These are phyloP conservation scores for Mesembrinibis cayennensis DNA, from an alignment of 2,113 vertebrate species.

Conservation along the genomic window DNA sequence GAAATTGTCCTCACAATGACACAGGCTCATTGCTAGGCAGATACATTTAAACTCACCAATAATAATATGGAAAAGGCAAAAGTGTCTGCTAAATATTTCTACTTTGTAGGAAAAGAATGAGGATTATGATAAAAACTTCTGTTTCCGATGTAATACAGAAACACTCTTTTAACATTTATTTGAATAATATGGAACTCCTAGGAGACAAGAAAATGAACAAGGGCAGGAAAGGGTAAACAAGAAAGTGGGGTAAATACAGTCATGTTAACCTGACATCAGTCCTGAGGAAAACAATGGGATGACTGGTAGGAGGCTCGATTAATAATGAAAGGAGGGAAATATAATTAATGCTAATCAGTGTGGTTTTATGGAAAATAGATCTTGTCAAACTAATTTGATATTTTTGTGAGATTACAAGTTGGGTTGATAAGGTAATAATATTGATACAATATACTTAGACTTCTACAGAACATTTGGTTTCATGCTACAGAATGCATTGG, in stretches of 20 bases:
- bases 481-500: background rate
- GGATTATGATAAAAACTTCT: background rate
- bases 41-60: background rate
- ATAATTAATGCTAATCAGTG: conserved; percentile 62
- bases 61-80: background rate
- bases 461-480: conserved; percentile 19
- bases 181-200: background rate
- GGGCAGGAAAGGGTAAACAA: conserved; percentile 36
- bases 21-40: background rate
- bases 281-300: conserved; percentile 45
- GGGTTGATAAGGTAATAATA: conserved; percentile 44
- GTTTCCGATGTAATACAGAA: background rate
- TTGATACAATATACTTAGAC: conserved; percentile 25
- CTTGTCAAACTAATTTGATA: conserved; percentile 68
- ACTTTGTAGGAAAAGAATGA: background rate
- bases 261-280: conserved; percentile 29
- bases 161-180: background rate
- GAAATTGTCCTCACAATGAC: background rate
- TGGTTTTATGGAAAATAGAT: conserved; percentile 55
- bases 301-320: background rate
- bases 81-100: background rate
- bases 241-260: conserved; percentile 14
- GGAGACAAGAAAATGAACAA: background rate
- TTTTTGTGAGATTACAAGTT: conserved; percentile 58
- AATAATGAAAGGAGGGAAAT: conserved; percentile 51